Evolutionary conservation across 35 echinoderm and acorn worm species (phyloP), one percentile per base, ranked within the genome.

Genomic region (Nesometra sesokonis): DNA sequence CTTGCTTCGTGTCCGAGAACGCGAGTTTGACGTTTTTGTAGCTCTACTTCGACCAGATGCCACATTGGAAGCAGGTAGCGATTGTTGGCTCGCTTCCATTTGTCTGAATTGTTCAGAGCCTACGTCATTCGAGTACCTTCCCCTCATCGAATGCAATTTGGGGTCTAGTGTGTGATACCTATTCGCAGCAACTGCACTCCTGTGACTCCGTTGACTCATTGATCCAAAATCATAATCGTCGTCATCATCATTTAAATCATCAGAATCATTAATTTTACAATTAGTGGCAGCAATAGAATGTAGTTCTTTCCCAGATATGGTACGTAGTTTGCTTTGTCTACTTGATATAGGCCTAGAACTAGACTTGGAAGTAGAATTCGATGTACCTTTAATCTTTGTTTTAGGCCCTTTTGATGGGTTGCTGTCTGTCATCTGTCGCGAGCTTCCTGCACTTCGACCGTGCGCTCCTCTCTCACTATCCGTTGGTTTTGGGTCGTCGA

Each of bases 331-430:
- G 23, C 57, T 9, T 37, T 37, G 80, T 82, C n/a, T 37, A 33
- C n/a, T 82, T 82, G 29, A n/a, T n/a, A n/a, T n/a, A n/a, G n/a
- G n/a, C n/a, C n/a, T n/a, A n/a, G n/a, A n/a, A n/a, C n/a, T n/a
- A n/a, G n/a, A n/a, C n/a, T n/a, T n/a, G n/a, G 40, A 13, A 52
- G 83, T 85, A 34, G 83, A 82, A 82, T 82, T 32, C 32, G n/a
- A 31, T 52, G 83, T 30, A 43, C 37, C 32, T 39, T 57, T 57
- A 31, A 7, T 52, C 30, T 67, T n/a, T n/a, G n/a, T n/a, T n/a
- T n/a, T 67, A 67, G 52, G 52, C 52, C 52, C 52, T 27, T 67
- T 67, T 11, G 52, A 19, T 17, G 0, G 7, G 21, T 67, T 67
- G 21, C 23, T 67, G 23, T 19, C 21, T 67, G 52, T 67, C 21